Evolutionary conservation across 2,888 invertebrate species (phyloP).

Genomic region (Shargacucullia verbasci): DNA sequence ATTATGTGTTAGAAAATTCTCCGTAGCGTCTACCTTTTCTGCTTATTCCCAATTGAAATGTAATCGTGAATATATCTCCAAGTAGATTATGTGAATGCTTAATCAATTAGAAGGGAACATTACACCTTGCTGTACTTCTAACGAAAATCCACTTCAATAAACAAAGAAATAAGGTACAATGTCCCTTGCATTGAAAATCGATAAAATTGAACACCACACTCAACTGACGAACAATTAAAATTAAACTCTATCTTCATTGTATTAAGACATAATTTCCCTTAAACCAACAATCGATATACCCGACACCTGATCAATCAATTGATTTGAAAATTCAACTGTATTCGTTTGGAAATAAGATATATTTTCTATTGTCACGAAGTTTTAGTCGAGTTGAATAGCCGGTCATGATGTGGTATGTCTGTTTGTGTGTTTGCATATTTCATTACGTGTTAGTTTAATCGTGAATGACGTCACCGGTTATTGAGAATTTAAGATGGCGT

Average conservation of each 20-base stretch:
- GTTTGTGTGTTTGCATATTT: constrained; percentile 5
- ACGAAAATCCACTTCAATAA: background rate
- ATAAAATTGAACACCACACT: background rate
- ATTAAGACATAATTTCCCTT: constrained; percentile 1
- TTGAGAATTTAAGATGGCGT: background rate
- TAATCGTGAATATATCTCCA: background rate
- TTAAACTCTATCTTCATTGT: background rate
- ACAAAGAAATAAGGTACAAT: constrained; percentile 1
- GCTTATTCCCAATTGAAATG: background rate
- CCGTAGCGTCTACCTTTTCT: background rate
- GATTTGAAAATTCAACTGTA: constrained; percentile 4
- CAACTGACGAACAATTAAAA: background rate
- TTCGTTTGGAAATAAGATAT: background rate
- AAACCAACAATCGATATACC: background rate
- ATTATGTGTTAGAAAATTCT: too few species aligned
- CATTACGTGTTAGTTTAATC: background rate
- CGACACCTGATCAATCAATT: background rate
- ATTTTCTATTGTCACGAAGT: background rate
- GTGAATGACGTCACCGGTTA: background rate
- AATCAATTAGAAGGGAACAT: background rate
- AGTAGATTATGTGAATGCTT: background rate
- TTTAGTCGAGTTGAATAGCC: constrained; percentile 11
- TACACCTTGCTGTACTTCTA: background rate
- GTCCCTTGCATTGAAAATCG: background rate
- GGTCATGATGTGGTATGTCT: constrained; percentile 11